Evolutionary conservation across 2,797 vertebrate genomes (phyloP), one percentile per base, ranked within the genome.

Genomic region (Amblyopsis hoosieri): DNA sequence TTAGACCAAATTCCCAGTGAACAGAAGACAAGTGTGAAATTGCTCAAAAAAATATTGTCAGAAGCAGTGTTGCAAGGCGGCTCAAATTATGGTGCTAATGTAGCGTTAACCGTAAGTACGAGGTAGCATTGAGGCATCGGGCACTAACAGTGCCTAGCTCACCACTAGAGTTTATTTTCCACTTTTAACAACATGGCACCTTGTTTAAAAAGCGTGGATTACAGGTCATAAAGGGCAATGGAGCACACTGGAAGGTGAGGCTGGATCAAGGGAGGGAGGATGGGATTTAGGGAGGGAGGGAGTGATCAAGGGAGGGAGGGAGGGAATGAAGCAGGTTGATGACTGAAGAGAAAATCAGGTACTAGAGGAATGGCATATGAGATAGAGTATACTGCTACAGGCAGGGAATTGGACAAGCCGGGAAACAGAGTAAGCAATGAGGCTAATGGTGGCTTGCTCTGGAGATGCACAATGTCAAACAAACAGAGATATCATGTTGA

Each of bases 121-220:
- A 81, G 84, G 88, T 83, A 83, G 78, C 79, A 81, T 71, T 70
- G 83, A 85, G 80, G 72, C 63, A 78, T 81, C 15, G 29, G 64
- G 60, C 42, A 2, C 72, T 68, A 72, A 69, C 74, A 60, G 69
- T 57, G 17, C 69, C 57, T 11, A 74, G 29, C 72, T 82, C 83
- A 88, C 83, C 82, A 88, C 90, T 87, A 90, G 67, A 76, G 71
- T 81, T 90, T 65, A 87, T 90, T 90, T 90, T 83, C 76, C 66
- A 79, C 70, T 86, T 75, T 76, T 90, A 88, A 89, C 87, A 77
- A 83, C 82, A 72, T 81, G 83, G 78, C 85, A 86, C 85, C 85
- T 90, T 88, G 87, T 90, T 90, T 90, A 90, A 91, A 89, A 90
- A 90, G 85, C 83, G 80, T 80, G 77, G 84, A 87, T 90, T 91